phyloP scores from a whole-genome alignment of 53 echinoderm and acorn worm genomes.

The Henricia sp. region DNA sequence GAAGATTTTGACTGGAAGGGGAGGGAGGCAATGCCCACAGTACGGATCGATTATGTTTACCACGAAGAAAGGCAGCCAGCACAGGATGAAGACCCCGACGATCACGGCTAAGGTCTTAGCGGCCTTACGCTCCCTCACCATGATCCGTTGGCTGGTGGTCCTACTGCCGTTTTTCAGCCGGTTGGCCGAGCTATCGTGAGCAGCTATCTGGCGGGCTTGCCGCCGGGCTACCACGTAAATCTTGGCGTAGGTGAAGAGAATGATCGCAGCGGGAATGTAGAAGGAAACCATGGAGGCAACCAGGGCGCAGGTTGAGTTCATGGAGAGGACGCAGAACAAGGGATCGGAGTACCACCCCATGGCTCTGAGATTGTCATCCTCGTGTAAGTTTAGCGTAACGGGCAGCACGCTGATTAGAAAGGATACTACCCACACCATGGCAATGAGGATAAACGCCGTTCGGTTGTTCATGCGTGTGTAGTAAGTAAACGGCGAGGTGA shows the following conservation, averaged over 20 bases:
- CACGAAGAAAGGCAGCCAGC: constrained; percentile 96
- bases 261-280: constrained; percentile 84
- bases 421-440: constrained; percentile 79
- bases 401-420: constrained; percentile 93
- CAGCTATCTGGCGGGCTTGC: constrained; percentile 93
- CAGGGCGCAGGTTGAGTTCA: constrained; percentile 81
- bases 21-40: constrained; percentile 83
- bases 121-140: constrained; percentile 90
- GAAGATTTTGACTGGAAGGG: constrained; percentile 60
- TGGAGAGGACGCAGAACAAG: constrained; percentile 76
- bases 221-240: constrained; percentile 89
- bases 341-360: constrained; percentile 72
- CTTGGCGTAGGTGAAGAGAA: constrained; percentile 80
- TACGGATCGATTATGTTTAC: constrained; percentile 90
- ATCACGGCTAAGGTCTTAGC: constrained; percentile 95
- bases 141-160: constrained; percentile 61
- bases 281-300: constrained; percentile 86
- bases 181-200: constrained; percentile 81
- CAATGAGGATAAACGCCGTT: constrained; percentile 73
- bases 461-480: constrained; percentile 78
- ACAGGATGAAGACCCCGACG: constrained; percentile 93
- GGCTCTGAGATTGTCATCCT: constrained; percentile 56
- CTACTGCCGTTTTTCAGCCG: constrained; percentile 40
- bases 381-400: constrained; percentile 82
- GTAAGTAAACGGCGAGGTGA: constrained; percentile 96